Conservation (phyloP, 1,140 invertebrate species). For the Physella acuta region DNA sequence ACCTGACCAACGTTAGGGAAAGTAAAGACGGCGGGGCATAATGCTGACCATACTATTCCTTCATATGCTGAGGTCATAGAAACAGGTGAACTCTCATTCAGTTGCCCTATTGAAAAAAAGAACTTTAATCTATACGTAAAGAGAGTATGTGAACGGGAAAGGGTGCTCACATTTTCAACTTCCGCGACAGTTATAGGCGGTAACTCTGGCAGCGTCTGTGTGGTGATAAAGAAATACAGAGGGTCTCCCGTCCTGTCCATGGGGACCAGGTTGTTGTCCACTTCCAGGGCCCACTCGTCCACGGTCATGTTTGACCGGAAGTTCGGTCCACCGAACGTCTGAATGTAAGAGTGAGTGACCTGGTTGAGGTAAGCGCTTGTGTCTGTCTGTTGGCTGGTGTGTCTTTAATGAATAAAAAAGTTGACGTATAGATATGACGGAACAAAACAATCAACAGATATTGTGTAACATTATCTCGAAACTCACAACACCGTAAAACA, state of each 20-base stretch:
- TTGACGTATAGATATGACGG: no score
- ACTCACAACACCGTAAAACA: no score
- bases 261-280: constrained; percentile 36
- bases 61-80: no score
- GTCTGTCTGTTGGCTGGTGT: constrained; percentile 7
- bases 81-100: no score
- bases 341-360: constrained; percentile 29
- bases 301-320: constrained; percentile 33
- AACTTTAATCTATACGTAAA: no score
- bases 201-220: constrained; percentile 37
- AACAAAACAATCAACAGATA: no score
- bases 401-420: neutral
- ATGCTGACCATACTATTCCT: no score
- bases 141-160: no score
- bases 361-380: constrained; percentile 22
- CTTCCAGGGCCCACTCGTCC: constrained; percentile 34
- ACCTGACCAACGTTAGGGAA: no score
- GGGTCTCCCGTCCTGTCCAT: constrained; percentile 47
- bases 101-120: no score
- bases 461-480: no score
- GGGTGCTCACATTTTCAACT: constrained; percentile 21
- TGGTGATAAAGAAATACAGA: constrained; percentile 39
- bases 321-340: constrained; percentile 35
- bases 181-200: constrained; percentile 22
- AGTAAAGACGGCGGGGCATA: no score